Evolutionary conservation across 2,888 invertebrate species (phyloP).

Genomic region (Calameuta idolon): DNA sequence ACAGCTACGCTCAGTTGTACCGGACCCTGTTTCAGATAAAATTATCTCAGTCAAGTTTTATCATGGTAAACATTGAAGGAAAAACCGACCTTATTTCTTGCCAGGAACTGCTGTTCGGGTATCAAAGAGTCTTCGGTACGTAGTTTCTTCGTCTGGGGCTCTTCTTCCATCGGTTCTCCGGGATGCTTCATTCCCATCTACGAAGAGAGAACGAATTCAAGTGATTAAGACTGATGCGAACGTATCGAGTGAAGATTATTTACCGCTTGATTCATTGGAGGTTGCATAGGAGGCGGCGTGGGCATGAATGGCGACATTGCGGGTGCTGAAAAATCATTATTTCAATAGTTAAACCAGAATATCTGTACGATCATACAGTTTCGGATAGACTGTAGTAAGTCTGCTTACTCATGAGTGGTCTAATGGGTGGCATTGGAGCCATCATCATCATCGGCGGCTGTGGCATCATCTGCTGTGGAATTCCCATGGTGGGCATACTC

Average conservation of each 20-base stretch:
- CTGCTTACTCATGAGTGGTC: conserved; percentile 71
- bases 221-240: neutral
- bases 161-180: conserved; percentile 76
- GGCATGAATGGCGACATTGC: conserved; percentile 65
- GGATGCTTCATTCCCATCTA: conserved; percentile 69
- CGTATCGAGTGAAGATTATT: conserved; percentile 29
- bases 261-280: conserved; percentile 62
- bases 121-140: conserved; percentile 94
- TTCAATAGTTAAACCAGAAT: conserved; percentile 6
- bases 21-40: conserved; percentile 72
- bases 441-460: conserved; percentile 75
- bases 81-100: conserved; percentile 72
- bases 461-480: conserved; percentile 70
- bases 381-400: conserved; percentile 24
- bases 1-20: conserved; percentile 85
- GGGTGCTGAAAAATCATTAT: conserved; percentile 48
- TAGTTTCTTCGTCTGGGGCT: conserved; percentile 87
- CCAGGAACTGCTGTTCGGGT: conserved; percentile 86
- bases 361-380: neutral
- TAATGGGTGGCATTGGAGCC: conserved; percentile 72
- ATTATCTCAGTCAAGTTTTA: neutral
- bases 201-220: conserved; percentile 32
- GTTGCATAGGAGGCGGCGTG: conserved; percentile 64
- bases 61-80: neutral
- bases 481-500: conserved; percentile 64